These are phyloP conservation scores for Pterocles burchelli DNA, from an alignment of 2,113 vertebrate species.

Conservation along the genomic window DNA sequence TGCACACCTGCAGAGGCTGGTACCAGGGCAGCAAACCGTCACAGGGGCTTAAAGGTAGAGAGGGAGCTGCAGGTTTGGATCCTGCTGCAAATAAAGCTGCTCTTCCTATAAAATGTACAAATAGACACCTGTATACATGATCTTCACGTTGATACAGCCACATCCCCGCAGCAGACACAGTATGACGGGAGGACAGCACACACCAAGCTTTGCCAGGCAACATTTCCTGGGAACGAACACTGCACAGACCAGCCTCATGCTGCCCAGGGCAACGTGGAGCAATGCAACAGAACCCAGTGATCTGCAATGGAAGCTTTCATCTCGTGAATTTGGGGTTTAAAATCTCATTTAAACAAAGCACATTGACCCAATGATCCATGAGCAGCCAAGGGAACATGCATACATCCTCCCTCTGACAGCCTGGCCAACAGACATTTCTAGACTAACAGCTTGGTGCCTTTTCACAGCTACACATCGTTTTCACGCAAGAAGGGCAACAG, in stretches of 20 bases:
- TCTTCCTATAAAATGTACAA: neutral
- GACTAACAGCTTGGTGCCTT: neutral
- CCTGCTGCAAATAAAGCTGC: neutral
- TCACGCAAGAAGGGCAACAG: too few species aligned
- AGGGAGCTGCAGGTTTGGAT: neutral
- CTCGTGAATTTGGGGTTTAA: neutral
- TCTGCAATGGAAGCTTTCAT: neutral
- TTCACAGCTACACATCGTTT: neutral
- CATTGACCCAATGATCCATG: fast-evolving
- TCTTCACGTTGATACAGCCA: neutral
- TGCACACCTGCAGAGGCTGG: too few species aligned
- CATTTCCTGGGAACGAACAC: neutral
- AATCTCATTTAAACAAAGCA: neutral
- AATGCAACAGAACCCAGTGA: fast-evolving
- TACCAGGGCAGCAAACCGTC: neutral
- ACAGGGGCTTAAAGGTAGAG: too few species aligned
- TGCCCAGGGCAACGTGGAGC: fast-evolving
- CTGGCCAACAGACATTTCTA: neutral
- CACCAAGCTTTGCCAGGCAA: fast-evolving
- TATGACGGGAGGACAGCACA: fast-evolving
- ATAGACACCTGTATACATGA: fast-evolving
- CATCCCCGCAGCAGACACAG: neutral
- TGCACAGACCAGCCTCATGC: neutral
- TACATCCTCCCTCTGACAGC: neutral
- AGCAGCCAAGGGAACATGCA: neutral